phyloP scores from a whole-genome alignment of 2,797 vertebrate genomes.

The Epinephelus coioides region DNA sequence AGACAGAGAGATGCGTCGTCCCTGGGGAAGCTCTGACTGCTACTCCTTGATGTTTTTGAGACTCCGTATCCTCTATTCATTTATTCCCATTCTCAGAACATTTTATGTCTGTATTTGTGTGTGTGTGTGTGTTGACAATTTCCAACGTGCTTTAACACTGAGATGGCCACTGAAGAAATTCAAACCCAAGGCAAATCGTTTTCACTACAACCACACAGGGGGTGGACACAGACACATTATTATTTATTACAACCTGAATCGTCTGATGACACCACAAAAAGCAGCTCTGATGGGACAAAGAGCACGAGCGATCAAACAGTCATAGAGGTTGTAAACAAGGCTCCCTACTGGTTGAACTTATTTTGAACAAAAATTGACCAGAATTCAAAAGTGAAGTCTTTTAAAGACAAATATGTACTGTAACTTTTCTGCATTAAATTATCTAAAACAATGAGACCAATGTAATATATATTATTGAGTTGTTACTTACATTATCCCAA shows the following conservation, averaged over 20 bases:
- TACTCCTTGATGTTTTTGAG: slow-evolving; percentile 44
- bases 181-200: neutral
- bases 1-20: slow-evolving; percentile 41
- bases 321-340: neutral
- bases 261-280: neutral
- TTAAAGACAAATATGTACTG: too few relatives aligned
- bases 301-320: neutral
- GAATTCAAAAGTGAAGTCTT: neutral
- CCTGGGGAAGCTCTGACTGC: slow-evolving; percentile 40
- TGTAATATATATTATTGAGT: too few relatives aligned
- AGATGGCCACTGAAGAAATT: neutral
- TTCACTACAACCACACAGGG: neutral
- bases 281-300: neutral
- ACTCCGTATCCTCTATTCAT: slow-evolving; percentile 28
- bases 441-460: too few relatives aligned
- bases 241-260: neutral
- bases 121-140: neutral
- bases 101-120: slow-evolving; percentile 16
- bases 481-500: too few relatives aligned
- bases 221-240: neutral
- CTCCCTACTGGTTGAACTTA: too few relatives aligned
- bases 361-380: neutral
- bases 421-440: too few relatives aligned
- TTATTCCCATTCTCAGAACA: slow-evolving; percentile 21
- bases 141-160: neutral